Evolutionary conservation across 2,888 invertebrate genomes (phyloP), one percentile per base, ranked within the genome.

Genomic region (Psylliodes chrysocephalus): DNA sequence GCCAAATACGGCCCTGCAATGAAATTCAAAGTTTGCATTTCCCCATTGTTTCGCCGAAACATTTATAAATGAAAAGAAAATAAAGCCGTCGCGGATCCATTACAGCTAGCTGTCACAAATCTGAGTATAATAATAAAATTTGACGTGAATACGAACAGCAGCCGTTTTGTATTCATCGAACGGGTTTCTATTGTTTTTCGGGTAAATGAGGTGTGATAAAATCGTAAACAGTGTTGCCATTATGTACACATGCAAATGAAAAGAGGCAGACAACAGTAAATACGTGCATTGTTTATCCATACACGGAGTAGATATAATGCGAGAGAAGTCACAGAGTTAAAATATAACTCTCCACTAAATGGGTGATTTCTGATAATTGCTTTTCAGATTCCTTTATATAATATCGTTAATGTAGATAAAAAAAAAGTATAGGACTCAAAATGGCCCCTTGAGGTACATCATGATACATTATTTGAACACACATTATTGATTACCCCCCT

Each of bases 181-280:
- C 14, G 19, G 15, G 44, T 44, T 44, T 44, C 19, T 19, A 44
- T 44, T 44, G 44, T 44, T 44, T 44, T 44, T 44, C 44, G 44
- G 5, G 5, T 42, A 42, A 42, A 42, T 18, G 42, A 42, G 42
- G 42, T 42, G 42, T 15, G 17, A 42, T 15, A 19, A 44, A 17
- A 44, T 19, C 10, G 19, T 44, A 8, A n/a, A 6, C 19, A 12
- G n/a, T 44, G 44, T 44, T 44, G 18, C 19, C 19, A 18, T n/a
- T 18, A 44, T 44, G 1, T 14, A n/a, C 44, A 17, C 10, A 7
- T 44, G 14, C 14, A 22, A 22, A 22, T 22, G 22, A 22, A 22
- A 22, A 22, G 22, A 22, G 3, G 22, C 6, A 22, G 22, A 22
- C 22, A 22, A n/a, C 35, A 14, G 3, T n/a, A n/a, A n/a, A n/a